Evolutionary conservation across 1,140 invertebrate species (phyloP).

Genomic region (Magallana angulata): DNA sequence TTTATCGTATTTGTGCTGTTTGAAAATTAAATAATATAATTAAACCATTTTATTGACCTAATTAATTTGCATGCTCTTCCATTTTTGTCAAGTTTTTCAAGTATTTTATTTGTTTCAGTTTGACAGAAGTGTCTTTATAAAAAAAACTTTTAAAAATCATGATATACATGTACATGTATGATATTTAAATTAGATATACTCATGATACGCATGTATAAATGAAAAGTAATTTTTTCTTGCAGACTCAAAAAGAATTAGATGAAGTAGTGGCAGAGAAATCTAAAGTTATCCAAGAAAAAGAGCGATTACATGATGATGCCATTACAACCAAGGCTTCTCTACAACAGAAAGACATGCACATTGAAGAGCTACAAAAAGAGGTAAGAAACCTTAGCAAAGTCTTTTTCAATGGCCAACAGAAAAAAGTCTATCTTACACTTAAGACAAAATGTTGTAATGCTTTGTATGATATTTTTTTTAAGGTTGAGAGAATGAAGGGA

Average conservation of each 20-base stretch:
- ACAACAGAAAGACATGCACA: slow-evolving; percentile 69
- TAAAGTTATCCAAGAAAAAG: slow-evolving; percentile 62
- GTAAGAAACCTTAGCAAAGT: slow-evolving; percentile 43
- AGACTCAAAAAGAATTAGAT: slow-evolving; percentile 68
- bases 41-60: no score
- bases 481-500: slow-evolving; percentile 67
- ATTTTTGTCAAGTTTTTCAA: no score
- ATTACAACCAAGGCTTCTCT: slow-evolving; percentile 65
- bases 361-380: slow-evolving; percentile 73
- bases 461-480: slow-evolving; percentile 26
- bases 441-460: not conserved
- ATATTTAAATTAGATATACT: no score
- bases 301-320: slow-evolving; percentile 63
- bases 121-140: no score
- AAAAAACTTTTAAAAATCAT: no score
- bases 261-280: slow-evolving; percentile 66
- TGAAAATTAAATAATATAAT: no score
- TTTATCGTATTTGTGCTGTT: no score
- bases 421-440: not conserved
- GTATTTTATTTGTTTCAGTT: no score
- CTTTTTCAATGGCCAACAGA: no score
- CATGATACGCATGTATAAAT: no score
- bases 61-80: no score
- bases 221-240: not conserved
- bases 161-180: no score